Evolutionary conservation across 2,113 vertebrate species (phyloP).

Genomic region (Grammomys dolichurus): DNA sequence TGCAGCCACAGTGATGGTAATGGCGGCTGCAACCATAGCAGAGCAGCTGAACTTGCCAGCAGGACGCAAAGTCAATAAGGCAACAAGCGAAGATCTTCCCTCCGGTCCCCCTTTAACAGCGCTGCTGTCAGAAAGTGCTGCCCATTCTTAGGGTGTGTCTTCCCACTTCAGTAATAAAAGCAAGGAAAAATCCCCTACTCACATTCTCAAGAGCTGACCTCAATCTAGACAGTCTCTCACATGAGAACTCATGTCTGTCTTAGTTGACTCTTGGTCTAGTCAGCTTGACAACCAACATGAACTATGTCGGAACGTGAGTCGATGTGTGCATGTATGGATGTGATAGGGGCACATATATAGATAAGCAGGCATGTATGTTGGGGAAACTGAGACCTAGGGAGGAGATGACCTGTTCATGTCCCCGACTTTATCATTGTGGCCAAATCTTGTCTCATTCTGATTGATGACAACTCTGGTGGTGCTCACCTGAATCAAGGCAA

Average conservation of each 20-base stretch:
- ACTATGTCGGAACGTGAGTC: background rate
- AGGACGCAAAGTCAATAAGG: background rate
- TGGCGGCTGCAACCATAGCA: background rate
- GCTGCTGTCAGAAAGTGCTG: too few species aligned
- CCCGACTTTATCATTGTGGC: background rate
- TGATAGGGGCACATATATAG: too few species aligned
- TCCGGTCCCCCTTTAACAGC: too few species aligned
- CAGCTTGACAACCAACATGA: background rate
- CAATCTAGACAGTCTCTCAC: background rate
- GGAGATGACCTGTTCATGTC: background rate
- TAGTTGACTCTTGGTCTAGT: background rate
- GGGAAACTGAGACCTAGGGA: background rate
- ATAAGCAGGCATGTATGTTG: background rate
- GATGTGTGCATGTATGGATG: background rate
- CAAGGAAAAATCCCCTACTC: background rate
- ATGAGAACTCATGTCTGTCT: too few species aligned
- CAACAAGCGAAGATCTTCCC: background rate
- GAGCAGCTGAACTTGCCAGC: background rate
- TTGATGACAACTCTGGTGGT: background rate
- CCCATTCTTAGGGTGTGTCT: background rate
- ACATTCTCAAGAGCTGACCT: background rate
- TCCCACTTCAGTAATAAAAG: background rate
- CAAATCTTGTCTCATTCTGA: background rate
- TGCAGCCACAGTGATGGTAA: fast-evolving
- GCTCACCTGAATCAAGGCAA: background rate